Evolutionary conservation across 2,888 invertebrate species (phyloP), one percentile per base, ranked within the genome.

Genomic region (Hemaris fuciformis): DNA sequence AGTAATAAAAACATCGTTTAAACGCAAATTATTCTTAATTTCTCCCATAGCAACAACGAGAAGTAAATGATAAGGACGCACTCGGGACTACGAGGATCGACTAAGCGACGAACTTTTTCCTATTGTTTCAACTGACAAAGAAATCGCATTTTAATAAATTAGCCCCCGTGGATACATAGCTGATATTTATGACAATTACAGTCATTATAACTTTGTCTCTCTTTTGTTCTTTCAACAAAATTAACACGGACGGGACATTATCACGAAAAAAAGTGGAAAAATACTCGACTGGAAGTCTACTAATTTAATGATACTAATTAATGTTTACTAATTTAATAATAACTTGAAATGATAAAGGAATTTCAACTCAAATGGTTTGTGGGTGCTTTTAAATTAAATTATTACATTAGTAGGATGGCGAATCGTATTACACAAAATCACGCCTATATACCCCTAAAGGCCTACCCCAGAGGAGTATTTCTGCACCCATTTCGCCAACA

Each of bases 61-160:
- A 7, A 27, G 3, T 27, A 27, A 25, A 25, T 15, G 27, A 45
- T 1, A 25, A 25, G n/a, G 15, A 15, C 7, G 27, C 27, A 18
- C 31, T 4, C 4, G 27, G 31, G 53, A 18, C 18, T n/a, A 18
- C 53, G 4, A 31, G 18, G 27, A 31, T 27, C 18, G 31, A 10
- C 27, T 20, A 18, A 53, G 31, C 53, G 27, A 25, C 25, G 15
- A 48, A 48, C 48, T 48, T 48, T 7, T 15, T 48, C 48, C 48
- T 53, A 18, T 31, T 53, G 27, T 31, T 31, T 10, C 31, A 31
- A 53, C 18, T 20, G 31, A 15, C 18, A 8, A 53, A 53, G 53
- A 53, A 31, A 31, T 53, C 53, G 53, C 53, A 53, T 53, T 53
- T 53, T 31, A 53, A 53, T 18, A 53, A 31, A 53, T 53, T 53